Evolutionary conservation across 2,113 vertebrate species (phyloP), one percentile per base, ranked within the genome.

Genomic region (Ibidorhyncha struthersii): DNA sequence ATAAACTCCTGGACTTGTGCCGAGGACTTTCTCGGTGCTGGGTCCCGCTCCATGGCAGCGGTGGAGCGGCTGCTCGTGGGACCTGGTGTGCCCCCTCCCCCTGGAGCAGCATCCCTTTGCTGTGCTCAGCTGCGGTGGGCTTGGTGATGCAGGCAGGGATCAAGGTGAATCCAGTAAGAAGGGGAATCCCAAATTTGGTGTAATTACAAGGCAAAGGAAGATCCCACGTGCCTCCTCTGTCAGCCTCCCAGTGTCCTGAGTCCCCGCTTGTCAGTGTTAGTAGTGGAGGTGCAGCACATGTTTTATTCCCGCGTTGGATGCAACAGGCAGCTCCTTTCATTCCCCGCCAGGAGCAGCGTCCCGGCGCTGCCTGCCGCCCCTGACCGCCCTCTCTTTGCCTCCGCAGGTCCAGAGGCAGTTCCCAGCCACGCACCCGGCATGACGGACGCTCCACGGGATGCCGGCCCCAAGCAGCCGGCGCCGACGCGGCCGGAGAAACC

Each of bases 381-480:
- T 96, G 17, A 96, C 5, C 4, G 4, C 7, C 17, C 72, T 20
- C 20, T 34, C 29, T 55, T 38, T 90, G 43, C 40, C 34, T 49
- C 74, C 1, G 0, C 97, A 98, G 98, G 97, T 95, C 56, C 97
- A 1, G 98, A 98, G 96, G 98, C 96, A 32, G 82, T 97, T 84
- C 89, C 97, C 59, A 90, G 96, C 97, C 90, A 98, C 97, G 79
- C 97, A 82, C 98, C 98, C 93, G 97, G 91, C 98, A 99, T 99
- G 99, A 99, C 99, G 4, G 99, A 99, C 92, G 78, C 97, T 52
- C 73, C 98, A 14, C 95, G 98, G 63, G 98, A 98, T 9, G 76
- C 84, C 0, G 94, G 94, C 92, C 89, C 97, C 78, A 99, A 99
- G 98, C 98, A 98, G 90, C 96, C 95, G 1, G 97, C 96, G 0